phyloP scores from a whole-genome alignment of 2,113 vertebrate species.

The Colaptes auratus region DNA sequence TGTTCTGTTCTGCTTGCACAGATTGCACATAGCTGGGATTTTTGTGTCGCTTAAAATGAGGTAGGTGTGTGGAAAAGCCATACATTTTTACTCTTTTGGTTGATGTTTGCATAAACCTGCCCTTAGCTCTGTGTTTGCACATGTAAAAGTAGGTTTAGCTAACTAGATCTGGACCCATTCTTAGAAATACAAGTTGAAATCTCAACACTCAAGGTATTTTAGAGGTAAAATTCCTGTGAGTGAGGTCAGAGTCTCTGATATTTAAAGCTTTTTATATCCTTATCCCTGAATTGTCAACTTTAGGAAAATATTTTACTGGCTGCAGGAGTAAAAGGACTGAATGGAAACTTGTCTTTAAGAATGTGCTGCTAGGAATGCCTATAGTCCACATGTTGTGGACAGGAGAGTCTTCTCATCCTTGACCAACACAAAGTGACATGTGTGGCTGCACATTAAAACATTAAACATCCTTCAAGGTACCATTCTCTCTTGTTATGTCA shows the following conservation, averaged over 20 bases:
- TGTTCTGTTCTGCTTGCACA: background rate
- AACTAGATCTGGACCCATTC: background rate
- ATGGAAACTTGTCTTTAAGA: background rate
- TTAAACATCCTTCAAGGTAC: background rate
- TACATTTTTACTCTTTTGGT: background rate
- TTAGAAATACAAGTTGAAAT: background rate
- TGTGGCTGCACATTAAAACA: background rate
- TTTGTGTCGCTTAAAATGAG: slow-evolving; percentile 2
- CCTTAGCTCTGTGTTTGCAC: background rate
- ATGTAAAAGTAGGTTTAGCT: background rate
- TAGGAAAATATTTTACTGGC: background rate
- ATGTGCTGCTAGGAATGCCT: background rate
- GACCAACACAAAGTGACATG: background rate
- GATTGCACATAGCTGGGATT: slow-evolving; percentile 8
- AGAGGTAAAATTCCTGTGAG: background rate
- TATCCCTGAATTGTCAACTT: background rate
- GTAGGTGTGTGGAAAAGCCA: background rate
- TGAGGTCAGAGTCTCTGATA: background rate
- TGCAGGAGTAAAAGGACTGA: background rate
- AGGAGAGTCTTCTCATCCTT: background rate
- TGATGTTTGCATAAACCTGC: background rate
- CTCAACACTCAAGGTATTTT: background rate
- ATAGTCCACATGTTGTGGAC: background rate
- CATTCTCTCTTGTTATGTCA: background rate
- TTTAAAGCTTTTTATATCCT: background rate